Evolutionary conservation across 2,888 invertebrate species (phyloP).

Genomic region (Germaria angustata): DNA sequence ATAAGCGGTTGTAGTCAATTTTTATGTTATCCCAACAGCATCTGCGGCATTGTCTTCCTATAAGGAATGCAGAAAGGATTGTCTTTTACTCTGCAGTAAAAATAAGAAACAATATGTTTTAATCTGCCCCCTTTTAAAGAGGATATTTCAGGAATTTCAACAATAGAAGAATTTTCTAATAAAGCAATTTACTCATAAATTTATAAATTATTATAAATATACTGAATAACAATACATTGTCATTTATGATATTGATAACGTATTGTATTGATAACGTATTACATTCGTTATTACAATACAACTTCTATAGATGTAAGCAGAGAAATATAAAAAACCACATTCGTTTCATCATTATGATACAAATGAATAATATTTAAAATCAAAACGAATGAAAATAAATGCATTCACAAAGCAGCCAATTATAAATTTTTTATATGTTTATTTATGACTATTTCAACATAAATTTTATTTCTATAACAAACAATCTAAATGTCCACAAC

Average conservation of each 20-base stretch:
- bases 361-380: background rate
- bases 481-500: too few relatives aligned
- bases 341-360: background rate
- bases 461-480: background rate
- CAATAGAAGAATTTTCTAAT: too few relatives aligned
- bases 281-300: background rate
- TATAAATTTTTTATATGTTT: background rate
- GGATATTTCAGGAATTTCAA: too few relatives aligned
- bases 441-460: background rate
- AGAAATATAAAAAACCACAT: too few relatives aligned
- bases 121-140: too few relatives aligned
- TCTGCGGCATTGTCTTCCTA: too few relatives aligned
- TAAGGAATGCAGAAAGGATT: too few relatives aligned
- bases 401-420: background rate
- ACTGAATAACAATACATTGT: background rate
- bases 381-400: background rate
- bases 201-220: background rate
- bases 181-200: background rate
- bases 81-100: too few relatives aligned
- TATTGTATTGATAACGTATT: constrained; percentile 41
- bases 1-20: too few relatives aligned
- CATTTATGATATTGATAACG: constrained; percentile 33
- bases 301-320: too few relatives aligned
- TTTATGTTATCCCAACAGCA: too few relatives aligned
- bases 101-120: too few relatives aligned